Percentiles rank a stretch among this genome's conserved stretches.
Evolutionary conservation across 1,140 invertebrate species (phyloP).

Genomic region (Pogonus chalceus): DNA sequence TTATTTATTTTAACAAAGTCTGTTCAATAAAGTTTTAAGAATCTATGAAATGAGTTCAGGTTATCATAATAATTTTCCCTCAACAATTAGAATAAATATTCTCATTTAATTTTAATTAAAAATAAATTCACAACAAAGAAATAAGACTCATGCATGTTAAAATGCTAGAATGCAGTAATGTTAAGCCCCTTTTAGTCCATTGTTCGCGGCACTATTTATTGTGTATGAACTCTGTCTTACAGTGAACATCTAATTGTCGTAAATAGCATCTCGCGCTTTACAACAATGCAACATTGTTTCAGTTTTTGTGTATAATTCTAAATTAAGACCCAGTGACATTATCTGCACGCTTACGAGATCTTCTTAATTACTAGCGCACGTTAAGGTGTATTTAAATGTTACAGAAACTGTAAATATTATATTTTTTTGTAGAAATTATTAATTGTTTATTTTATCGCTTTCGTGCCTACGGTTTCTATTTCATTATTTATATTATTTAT

Average conservation of each 20-base stretch:
- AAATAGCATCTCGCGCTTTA: neutral
- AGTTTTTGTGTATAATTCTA: constrained; percentile 5
- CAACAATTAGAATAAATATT: too few relatives aligned
- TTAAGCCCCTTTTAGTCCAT: neutral
- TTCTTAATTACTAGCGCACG: neutral
- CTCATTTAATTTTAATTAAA: too few relatives aligned
- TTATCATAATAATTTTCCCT: too few relatives aligned
- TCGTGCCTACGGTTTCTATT: neutral
- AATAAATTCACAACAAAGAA: neutral
- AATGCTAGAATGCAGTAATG: neutral
- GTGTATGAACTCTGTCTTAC: neutral
- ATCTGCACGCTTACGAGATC: neutral
- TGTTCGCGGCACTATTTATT: constrained; percentile 5
- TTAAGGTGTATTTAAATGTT: neutral
- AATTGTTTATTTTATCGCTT: too few relatives aligned
- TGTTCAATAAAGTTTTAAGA: too few relatives aligned
- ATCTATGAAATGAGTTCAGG: too few relatives aligned
- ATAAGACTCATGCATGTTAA: neutral
- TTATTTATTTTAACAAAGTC: too few relatives aligned
- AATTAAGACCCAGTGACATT: constrained; percentile 3
- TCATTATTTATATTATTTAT: too few relatives aligned
- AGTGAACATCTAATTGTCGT: constrained; percentile 1
- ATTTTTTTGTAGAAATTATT: too few relatives aligned
- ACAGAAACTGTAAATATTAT: too few relatives aligned
- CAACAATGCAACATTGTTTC: constrained; percentile 3